These are phyloP conservation scores for Rhadina sibilatrix DNA, from an alignment of 2,113 vertebrate genomes.

Conservation along the genomic window DNA sequence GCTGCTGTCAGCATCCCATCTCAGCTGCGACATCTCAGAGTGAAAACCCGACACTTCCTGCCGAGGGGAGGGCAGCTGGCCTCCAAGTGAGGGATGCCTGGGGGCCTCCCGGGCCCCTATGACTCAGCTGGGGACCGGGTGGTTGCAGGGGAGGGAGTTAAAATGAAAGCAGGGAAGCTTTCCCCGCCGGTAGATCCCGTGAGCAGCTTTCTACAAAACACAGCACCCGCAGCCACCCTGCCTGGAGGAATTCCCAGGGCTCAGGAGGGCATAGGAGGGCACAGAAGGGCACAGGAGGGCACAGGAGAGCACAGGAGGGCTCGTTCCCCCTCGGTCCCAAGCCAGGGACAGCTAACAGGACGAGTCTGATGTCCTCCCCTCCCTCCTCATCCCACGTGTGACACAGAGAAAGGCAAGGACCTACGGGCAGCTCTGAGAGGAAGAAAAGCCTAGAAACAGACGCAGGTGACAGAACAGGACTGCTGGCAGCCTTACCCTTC, in stretches of 20 bases:
- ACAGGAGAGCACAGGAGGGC: not conserved
- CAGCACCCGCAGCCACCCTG: accelerated
- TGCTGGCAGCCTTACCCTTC: constrained; percentile 34
- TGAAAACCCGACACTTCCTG: constrained; percentile 24
- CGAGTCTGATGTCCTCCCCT: not conserved
- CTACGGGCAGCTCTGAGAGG: not conserved
- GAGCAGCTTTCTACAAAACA: not conserved
- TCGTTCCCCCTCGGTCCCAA: accelerated
- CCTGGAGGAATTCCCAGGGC: not conserved
- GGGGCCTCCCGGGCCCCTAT: accelerated
- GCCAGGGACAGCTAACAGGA: not conserved
- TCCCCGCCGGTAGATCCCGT: not conserved
- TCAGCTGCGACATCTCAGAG: not conserved
- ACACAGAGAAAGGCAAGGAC: not conserved
- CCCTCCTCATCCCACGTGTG: not conserved
- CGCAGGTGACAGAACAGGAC: not conserved
- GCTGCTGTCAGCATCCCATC: accelerated
- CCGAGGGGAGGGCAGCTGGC: not conserved
- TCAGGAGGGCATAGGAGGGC: not conserved
- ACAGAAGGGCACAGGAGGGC: not conserved
- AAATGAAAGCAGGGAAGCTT: not conserved
- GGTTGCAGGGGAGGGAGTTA: not conserved
- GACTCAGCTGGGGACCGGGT: not conserved
- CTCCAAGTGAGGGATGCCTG: not conserved
- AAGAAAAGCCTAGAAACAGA: not conserved